phyloP scores from a whole-genome alignment of 2,113 vertebrate species.

The Halcyon senegalensis region DNA sequence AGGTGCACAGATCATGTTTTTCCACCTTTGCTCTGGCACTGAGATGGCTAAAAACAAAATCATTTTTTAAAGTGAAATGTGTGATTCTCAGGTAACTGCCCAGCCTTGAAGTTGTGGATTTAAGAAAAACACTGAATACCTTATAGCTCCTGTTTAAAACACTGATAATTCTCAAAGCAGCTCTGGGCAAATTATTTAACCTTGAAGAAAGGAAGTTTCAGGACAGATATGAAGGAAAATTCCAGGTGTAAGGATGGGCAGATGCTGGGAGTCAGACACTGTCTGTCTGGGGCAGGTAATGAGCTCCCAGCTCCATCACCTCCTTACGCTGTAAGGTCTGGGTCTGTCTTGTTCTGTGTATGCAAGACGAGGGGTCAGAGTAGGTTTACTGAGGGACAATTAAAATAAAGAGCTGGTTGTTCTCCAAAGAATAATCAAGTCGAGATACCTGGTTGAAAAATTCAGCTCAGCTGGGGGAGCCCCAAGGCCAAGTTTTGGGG shows the following conservation, averaged over 20 bases:
- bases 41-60: background rate
- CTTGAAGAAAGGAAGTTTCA: background rate
- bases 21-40: background rate
- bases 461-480: background rate
- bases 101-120: background rate
- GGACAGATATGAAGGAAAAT: background rate
- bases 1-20: background rate
- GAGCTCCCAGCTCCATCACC: background rate
- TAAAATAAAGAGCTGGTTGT: background rate
- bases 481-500: background rate
- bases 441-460: background rate
- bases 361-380: background rate
- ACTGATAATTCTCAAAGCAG: background rate
- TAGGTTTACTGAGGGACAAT: background rate
- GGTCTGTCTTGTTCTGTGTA: background rate
- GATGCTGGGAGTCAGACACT: background rate
- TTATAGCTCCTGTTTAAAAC: background rate
- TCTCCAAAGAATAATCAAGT: background rate
- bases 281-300: background rate
- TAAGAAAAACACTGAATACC: background rate
- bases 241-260: background rate
- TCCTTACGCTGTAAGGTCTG: rapidly evolving
- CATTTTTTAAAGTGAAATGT: background rate
- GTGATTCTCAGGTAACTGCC: background rate
- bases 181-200: background rate